Evolutionary conservation across 2,888 invertebrate species (phyloP), one percentile per base, ranked within the genome.

Genomic region (Dromius quadrimaculatus): DNA sequence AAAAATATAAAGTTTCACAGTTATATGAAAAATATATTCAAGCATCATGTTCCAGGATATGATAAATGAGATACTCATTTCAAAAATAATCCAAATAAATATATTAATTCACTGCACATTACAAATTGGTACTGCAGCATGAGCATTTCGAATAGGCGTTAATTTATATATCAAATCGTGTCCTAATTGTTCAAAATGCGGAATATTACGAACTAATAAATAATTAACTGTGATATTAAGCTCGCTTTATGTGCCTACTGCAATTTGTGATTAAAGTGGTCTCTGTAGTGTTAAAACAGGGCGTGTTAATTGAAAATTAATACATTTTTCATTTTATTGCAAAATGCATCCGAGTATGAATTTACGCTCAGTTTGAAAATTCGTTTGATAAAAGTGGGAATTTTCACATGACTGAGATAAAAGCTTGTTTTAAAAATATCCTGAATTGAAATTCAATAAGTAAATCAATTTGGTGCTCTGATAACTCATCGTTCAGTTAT

Each of bases 131-230:
- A 36, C n/a, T n/a, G 41, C 2, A 15, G 15, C 4, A 41, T 41
- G 15, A 15, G 15, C 47, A 47, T 19, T 47, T 17, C 9, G 4
- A 20, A 47, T 11, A 47, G 2, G 1, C 23, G 23, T 19, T 47
- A 19, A 47, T 47, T n/a, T 47, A 47, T 20, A 23, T 19, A 47
- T 47, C 20, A 20, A 47, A 47, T 22, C 47, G 20, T 47, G 20
- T n/a, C 47, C 47, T 47, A 47, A 20, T 47, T 47, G 23, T 47
- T 47, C 47, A 47, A 11, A 47, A 20, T 47, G 47, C 19, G 22
- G 47, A 47, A 47, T 47, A 47, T 22, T 47, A 20, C 47, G 47
- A 11, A n/a, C 17, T 47, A 41, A 41, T 41, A 41, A 41, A 41
- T 41, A 41, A 41, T 41, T 41, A 41, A 41, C 41, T 15, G 6